Base-by-base conservation (phyloP, 2,888 invertebrate genomes). In the Agriopis marginaria region DNA sequence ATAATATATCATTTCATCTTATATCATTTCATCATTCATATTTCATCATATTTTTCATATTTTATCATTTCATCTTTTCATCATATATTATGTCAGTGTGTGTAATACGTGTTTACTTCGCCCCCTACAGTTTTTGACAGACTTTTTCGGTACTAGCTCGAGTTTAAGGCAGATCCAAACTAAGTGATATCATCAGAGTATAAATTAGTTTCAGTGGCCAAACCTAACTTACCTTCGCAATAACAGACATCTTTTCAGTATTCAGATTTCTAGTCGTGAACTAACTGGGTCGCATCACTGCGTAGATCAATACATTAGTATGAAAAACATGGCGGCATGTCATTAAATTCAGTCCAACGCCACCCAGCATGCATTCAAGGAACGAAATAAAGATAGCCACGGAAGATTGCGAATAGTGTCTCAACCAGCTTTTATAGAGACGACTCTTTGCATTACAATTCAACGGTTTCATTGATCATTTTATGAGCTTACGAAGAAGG, bases 401-500 rank as follows among this genome's bases (percentile, higher is more conserved):
- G 76, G 80, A 80, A 85, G 86, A 88, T 88, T 83, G 87, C 88
- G 79, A 87, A 88, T 86, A 75, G 86, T 85, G 84, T 85, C 82
- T 87, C 82, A 87, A 89, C 87, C 82, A 84, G 83, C 83, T 87
- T 89, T 86, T 87, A 88, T 86, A 82, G 84, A 82, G 78, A 75
- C 82, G 74, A 72, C 47, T 75, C 75, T 68, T 76, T 82, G 88
- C 88, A 90, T 92, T 90, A 84, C 86, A 90, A 93, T 92, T 89
- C 89, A 84, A 88, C 89, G 92, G 91, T 86, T 83, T 87, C 82
- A 91, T 91, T 92, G 92, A 92, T 90, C 88, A 75, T 92, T 93
- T 92, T 91, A 93, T 88, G 87, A 88, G 86, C 81, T 87, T 87
- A 89, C 90, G 84, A 87, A 87, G 89, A 89, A 89, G 90, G 92